These are phyloP conservation scores for Strigamia transsilvanica DNA, from an alignment of 2,888 invertebrate species.

Conservation along the genomic window DNA sequence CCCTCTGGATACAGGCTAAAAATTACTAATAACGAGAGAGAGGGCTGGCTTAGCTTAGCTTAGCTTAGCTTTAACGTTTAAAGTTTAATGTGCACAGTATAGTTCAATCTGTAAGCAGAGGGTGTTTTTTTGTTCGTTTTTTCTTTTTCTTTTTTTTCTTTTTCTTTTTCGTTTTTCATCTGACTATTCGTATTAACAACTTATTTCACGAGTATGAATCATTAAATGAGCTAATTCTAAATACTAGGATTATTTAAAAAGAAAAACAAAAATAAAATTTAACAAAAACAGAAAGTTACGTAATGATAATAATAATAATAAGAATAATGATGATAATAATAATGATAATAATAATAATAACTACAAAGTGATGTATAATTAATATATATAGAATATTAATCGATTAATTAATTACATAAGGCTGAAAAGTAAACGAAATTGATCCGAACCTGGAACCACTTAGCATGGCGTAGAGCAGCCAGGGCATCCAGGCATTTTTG, in stretches of 20 bases:
- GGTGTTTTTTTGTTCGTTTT: background rate
- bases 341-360: background rate
- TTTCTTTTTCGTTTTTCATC: background rate
- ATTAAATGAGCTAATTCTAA: background rate
- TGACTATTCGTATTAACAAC: background rate
- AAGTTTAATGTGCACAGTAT: conserved; percentile 15
- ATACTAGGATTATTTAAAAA: too few relatives aligned
- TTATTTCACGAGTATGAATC: background rate
- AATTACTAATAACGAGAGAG: background rate
- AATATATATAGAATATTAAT: background rate
- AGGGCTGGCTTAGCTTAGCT: background rate
- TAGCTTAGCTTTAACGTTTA: background rate
- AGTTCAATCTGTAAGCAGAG: conserved; percentile 32
- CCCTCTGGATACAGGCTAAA: conserved; percentile 50
- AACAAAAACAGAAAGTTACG: background rate
- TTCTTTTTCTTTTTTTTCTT: background rate
- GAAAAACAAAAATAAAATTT: background rate
- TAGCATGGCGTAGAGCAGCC: conserved; percentile 99
- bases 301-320: background rate
- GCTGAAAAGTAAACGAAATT: conserved; percentile 63
- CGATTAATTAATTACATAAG: conserved; percentile 61
- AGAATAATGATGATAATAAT: background rate
- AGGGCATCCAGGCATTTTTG: conserved; percentile 99
- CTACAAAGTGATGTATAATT: background rate
- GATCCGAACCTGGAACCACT: conserved; percentile 98